Evolutionary conservation across 2,797 vertebrate genomes (phyloP).

Genomic region (Adelosebastes latens): DNA sequence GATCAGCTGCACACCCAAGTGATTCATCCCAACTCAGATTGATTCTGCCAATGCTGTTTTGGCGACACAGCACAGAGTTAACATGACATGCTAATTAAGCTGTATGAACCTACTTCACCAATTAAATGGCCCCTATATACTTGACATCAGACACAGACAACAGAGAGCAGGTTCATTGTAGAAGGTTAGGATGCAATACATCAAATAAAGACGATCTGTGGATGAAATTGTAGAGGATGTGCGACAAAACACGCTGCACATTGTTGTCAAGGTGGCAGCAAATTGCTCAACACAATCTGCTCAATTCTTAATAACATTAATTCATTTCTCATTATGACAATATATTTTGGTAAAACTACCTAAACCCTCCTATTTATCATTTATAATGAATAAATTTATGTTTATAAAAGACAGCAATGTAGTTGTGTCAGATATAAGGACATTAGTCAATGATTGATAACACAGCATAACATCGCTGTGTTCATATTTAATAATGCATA

Average conservation of each 20-base stretch:
- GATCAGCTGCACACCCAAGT: slow-evolving; percentile 59
- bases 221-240: neutral
- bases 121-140: slow-evolving; percentile 5
- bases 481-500: neutral
- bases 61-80: slow-evolving; percentile 70
- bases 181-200: neutral
- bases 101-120: slow-evolving; percentile 24
- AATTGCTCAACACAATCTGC: neutral
- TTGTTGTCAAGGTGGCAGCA: neutral
- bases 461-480: neutral
- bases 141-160: neutral
- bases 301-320: neutral
- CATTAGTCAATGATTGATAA: neutral
- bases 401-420: neutral
- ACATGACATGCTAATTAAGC: slow-evolving; percentile 59
- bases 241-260: neutral
- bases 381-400: neutral
- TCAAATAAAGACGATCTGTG: neutral
- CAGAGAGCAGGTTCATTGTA: neutral
- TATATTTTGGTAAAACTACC: neutral
- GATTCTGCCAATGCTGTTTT: slow-evolving; percentile 72
- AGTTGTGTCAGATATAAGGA: neutral
- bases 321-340: neutral
- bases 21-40: slow-evolving; percentile 65
- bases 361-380: neutral